Base-by-base conservation (phyloP, 2,113 vertebrate species). In the Cyrtonyx montezumae region DNA sequence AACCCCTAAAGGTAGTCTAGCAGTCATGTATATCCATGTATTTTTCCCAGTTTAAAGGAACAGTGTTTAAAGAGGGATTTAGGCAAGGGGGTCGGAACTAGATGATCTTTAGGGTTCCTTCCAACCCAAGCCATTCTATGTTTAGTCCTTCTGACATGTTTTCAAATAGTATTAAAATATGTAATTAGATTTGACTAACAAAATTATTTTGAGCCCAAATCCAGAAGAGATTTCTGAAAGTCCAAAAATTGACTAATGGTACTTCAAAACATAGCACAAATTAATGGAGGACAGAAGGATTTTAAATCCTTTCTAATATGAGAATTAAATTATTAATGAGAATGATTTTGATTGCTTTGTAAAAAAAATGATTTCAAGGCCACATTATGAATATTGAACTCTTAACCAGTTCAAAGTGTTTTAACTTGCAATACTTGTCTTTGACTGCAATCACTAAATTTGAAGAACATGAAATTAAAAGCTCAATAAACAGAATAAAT, bases 1-100 rank as follows among this genome's bases (percentile, higher is more conserved):
- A 97, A 98, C 99, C 46, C 98, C 99, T 91, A 99, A 99, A 99
- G 97, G 99, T 99, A 99, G 93, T 96, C 65, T 67, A 92, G 30
- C 84, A 88, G 48, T 78, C 36, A 66, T 49, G 78, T 53, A 30
- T 90, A 25, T 78, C 25, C 65, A 32, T 88, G 26, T 73, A 32
- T 61, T 82, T 78, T 82, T 36, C 8, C 7, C 9, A 42, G 0
- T 77, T 79, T 87, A 73, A 82, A 79, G 75, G 6, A 46, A 61
- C 13, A 25, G 5, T 28, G 3, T 75, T 75, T 61, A 65, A 82
- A 84, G 45, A 73, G 4, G 1, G 56, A 37, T 40, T 75, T 61
- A 40, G 10, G 48, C 21, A 48, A 48, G 22, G 48, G 48, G 23
- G 22, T 48, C 23, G 48, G 48, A 48, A 48, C 48, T 23, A 48